Base-by-base conservation (phyloP, 2,797 vertebrate species). In the Danio choprae region DNA sequence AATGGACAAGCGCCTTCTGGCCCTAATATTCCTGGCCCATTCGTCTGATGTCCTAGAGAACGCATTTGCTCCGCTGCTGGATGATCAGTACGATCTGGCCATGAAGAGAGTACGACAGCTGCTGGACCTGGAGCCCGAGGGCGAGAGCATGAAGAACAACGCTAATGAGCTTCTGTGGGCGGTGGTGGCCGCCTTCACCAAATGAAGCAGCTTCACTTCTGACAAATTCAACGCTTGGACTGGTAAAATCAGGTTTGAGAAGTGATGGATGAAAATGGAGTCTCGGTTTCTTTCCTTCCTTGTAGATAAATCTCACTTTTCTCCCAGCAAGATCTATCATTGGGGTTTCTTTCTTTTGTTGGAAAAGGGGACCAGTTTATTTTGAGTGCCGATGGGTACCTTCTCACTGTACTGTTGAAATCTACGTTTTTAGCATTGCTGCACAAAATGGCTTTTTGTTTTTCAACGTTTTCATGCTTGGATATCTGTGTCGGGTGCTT, bases 31-130 rank as follows among this genome's bases (percentile, higher is more conserved):
- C 86, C 91, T 99, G 83, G 97, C 97, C 38, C 97, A 98, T 53
- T 96, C 97, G 38, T 98, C 97, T 0, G 97, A 99, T 53, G 97
- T 98, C 72, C 92, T 98, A 88, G 97, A 98, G 91, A 99, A 98
- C 20, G 97, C 97, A 38, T 99, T 99, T 13, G 96, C 96, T 1
- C 97, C 97, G 0, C 94, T 98, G 62, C 86, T 98, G 88, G 97
- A 98, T 2, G 96, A 98, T 88, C 97, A 97, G 87, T 98, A 99
- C 16, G 96, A 98, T 89, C 89, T 98, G 88, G 97, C 97, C 89
- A 98, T 97, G 93, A 98, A 97, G 91, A 95, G 96, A 89, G 96
- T 98, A 83, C 92, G 96, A 60, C 96, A 95, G 89, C 94, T 99
- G 48, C 93, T 98, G 41, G 97, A 99, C 89, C 92, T 98, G 89